A percentile compares a stretch with the other conserved stretches of the same genome.
Conservation (phyloP, 2,888 invertebrate genomes). For the Macropis europaea region DNA sequence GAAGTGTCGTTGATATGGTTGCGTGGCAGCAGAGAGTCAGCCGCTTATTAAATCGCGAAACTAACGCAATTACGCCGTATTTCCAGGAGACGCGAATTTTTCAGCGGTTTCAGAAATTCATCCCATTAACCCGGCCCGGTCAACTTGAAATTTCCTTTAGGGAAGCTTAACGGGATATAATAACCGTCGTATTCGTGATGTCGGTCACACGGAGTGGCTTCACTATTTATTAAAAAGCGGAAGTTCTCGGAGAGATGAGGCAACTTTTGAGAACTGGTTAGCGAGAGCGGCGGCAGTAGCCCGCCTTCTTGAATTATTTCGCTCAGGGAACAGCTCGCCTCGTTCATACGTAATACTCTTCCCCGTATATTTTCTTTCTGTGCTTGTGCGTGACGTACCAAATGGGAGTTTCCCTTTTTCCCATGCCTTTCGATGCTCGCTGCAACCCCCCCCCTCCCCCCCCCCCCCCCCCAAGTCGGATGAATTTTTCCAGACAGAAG, state of each 20-base stretch:
- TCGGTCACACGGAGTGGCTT: conserved; percentile 8
- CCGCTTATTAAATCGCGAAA: too few relatives aligned
- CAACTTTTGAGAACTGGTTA: conserved; percentile 22
- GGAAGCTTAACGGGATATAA: conserved; percentile 46
- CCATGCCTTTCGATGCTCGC: conserved; percentile 4
- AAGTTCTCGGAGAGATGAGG: conserved; percentile 7
- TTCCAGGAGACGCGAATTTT: too few relatives aligned
- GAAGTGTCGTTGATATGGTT: too few relatives aligned
- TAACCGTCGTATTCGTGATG: conserved; percentile 7
- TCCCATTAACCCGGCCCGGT: conserved; percentile 30
- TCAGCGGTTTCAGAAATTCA: background rate
- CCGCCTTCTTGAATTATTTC: conserved; percentile 38
- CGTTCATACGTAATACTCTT: conserved; percentile 45
- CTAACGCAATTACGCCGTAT: too few relatives aligned
- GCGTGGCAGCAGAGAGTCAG: background rate
- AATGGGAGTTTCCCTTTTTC: background rate
- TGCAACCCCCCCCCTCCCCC: background rate
- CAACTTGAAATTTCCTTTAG: conserved; percentile 28
- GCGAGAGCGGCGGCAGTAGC: background rate
- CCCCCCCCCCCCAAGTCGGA: too few relatives aligned
- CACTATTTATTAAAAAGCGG: conserved; percentile 49
- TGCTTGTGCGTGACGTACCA: conserved; percentile 15
- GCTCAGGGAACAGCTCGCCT: conserved; percentile 7
- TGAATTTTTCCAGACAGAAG: conserved; percentile 3
- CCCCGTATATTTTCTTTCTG: conserved; percentile 22